Evolutionary conservation across 2,113 vertebrate species (phyloP).

Genomic region (Helogale parvula): DNA sequence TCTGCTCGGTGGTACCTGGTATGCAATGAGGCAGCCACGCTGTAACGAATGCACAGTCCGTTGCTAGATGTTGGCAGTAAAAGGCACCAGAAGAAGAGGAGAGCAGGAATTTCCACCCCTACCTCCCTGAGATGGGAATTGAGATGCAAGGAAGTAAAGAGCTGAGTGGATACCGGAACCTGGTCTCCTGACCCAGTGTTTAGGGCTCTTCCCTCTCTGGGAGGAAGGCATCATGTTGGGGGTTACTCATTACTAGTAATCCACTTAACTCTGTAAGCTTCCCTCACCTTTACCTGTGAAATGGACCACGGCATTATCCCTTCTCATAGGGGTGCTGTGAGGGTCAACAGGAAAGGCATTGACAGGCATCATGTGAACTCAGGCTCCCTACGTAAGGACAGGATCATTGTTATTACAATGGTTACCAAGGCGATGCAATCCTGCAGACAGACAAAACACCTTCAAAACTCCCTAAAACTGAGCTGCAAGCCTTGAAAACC

Average conservation of each 20-base stretch:
- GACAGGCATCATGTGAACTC: neutral
- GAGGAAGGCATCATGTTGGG: neutral
- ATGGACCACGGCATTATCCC: too few relatives aligned
- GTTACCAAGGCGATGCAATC: neutral
- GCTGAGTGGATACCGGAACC: neutral
- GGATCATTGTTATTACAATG: neutral
- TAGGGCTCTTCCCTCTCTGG: neutral
- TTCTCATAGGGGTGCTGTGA: neutral
- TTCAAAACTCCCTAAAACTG: neutral
- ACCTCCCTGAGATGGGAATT: neutral
- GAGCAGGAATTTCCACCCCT: neutral
- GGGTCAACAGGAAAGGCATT: neutral
- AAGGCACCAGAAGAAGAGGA: neutral
- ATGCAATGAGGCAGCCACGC: rapidly evolving
- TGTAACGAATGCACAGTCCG: neutral
- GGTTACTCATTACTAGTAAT: neutral
- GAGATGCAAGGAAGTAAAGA: neutral
- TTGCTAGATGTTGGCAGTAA: neutral
- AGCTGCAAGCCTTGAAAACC: neutral
- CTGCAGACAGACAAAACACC: neutral
- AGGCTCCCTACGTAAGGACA: neutral
- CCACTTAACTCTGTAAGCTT: neutral
- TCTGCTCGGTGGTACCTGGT: neutral
- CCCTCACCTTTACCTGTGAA: neutral
- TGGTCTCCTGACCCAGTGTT: neutral